Percentiles rank a stretch among this genome's conserved stretches.
Conservation (phyloP, 2,888 invertebrate species). For the Eupithecia exiguata region DNA sequence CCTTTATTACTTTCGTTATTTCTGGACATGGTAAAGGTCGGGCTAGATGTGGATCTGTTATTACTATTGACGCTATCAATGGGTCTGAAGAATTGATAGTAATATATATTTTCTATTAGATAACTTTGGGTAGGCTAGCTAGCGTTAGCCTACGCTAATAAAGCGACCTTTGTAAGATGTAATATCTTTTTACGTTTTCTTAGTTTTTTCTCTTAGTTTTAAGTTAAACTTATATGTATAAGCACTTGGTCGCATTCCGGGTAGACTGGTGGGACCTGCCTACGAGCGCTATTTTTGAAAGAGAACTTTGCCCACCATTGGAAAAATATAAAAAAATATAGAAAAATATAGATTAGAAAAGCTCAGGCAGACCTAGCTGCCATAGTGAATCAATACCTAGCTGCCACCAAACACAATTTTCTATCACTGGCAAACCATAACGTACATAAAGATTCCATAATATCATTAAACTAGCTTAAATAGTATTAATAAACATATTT, state of each 20-base stretch:
- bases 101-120: not conserved
- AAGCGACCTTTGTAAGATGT: not conserved
- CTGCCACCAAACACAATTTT: not conserved
- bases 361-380: too few relatives aligned
- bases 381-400: too few relatives aligned
- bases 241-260: not conserved
- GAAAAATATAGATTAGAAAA: too few relatives aligned
- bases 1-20: conserved; percentile 51
- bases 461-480: not conserved
- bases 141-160: not conserved
- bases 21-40: conserved; percentile 27
- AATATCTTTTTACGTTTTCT: too few relatives aligned
- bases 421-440: not conserved
- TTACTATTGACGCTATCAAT: conserved; percentile 5
- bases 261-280: not conserved
- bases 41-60: conserved; percentile 13
- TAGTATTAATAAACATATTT: not conserved
- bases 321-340: too few relatives aligned
- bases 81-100: not conserved
- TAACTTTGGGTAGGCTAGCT: not conserved
- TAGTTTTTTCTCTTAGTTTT: too few relatives aligned
- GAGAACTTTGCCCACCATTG: too few relatives aligned
- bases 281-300: too few relatives aligned
- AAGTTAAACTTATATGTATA: too few relatives aligned
- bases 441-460: not conserved